Percentiles rank a stretch among this genome's conserved stretches.
phyloP scores from a whole-genome alignment of 2,888 invertebrate species.

The Dryobotodes eremita region DNA sequence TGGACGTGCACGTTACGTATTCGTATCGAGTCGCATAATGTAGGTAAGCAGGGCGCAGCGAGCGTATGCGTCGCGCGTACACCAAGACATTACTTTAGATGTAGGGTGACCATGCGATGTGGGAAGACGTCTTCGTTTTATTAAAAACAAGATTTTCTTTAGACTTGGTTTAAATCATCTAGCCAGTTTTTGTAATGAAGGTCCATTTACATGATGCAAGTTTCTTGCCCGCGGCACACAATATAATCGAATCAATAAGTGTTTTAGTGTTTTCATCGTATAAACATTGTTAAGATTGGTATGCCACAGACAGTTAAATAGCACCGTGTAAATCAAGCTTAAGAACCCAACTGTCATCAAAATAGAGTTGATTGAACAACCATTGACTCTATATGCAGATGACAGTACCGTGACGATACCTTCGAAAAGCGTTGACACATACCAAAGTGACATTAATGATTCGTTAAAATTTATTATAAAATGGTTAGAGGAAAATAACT shows the following conservation, averaged over 20 bases:
- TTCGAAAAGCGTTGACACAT: too few relatives aligned
- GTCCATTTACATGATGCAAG: background rate
- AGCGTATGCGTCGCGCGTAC: constrained; percentile 55
- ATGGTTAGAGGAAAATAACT: too few relatives aligned
- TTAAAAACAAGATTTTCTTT: background rate
- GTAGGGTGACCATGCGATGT: constrained; percentile 26
- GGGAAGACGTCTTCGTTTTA: background rate
- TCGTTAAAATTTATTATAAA: too few relatives aligned
- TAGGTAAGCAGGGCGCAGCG: constrained; percentile 59
- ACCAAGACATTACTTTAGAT: constrained; percentile 55
- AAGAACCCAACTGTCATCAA: background rate
- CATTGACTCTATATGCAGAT: too few relatives aligned
- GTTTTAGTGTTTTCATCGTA: too few relatives aligned
- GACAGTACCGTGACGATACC: too few relatives aligned
- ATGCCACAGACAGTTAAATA: background rate
- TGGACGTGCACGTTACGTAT: constrained; percentile 31
- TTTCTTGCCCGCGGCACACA: background rate
- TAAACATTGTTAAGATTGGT: background rate
- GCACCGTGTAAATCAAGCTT: background rate
- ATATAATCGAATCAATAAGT: background rate
- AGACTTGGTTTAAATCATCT: background rate
- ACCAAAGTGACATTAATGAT: too few relatives aligned
- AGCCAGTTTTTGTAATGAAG: background rate
- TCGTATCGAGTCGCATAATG: constrained; percentile 38
- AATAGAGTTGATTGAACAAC: too few relatives aligned